These are phyloP conservation scores for Drosophila serrata DNA, from an alignment of 1,140 invertebrate species.

Conservation along the genomic window DNA sequence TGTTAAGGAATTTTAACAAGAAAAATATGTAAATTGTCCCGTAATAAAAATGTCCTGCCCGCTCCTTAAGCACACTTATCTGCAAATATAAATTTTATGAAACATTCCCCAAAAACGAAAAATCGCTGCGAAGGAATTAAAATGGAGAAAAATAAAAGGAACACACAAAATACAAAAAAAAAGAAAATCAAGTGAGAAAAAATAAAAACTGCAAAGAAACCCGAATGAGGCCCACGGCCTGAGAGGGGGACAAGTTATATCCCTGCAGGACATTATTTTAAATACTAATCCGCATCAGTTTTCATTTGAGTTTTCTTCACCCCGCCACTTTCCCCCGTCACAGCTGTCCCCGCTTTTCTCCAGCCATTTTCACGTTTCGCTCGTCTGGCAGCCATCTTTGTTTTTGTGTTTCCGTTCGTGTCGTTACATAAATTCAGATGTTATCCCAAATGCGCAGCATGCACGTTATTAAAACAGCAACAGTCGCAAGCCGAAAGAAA, in stretches of 20 bases:
- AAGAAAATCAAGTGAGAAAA: constrained; percentile 67
- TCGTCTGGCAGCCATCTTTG: constrained; percentile 74
- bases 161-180: constrained; percentile 58
- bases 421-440: constrained; percentile 84
- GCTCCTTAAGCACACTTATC: constrained; percentile 52
- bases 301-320: constrained; percentile 73
- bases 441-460: constrained; percentile 83
- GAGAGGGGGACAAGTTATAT: constrained; percentile 77
- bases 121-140: constrained; percentile 73
- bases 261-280: constrained; percentile 85
- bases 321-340: constrained; percentile 1
- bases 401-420: constrained; percentile 61
- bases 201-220: constrained; percentile 42
- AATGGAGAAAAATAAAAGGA: constrained; percentile 57
- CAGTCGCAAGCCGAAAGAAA: constrained; percentile 52
- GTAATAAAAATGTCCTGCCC: constrained; percentile 78
- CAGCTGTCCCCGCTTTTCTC: constrained; percentile 8
- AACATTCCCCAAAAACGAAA: constrained; percentile 64
- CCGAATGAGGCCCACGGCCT: constrained; percentile 51
- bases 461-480: constrained; percentile 79
- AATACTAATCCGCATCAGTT: constrained; percentile 85
- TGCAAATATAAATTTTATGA: constrained; percentile 83
- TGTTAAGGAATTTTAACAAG: constrained; percentile 77
- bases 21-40: constrained; percentile 83
- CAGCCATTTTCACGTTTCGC: constrained; percentile 46